Conservation (phyloP, 2,888 invertebrate genomes). For the Aromia moschata region DNA sequence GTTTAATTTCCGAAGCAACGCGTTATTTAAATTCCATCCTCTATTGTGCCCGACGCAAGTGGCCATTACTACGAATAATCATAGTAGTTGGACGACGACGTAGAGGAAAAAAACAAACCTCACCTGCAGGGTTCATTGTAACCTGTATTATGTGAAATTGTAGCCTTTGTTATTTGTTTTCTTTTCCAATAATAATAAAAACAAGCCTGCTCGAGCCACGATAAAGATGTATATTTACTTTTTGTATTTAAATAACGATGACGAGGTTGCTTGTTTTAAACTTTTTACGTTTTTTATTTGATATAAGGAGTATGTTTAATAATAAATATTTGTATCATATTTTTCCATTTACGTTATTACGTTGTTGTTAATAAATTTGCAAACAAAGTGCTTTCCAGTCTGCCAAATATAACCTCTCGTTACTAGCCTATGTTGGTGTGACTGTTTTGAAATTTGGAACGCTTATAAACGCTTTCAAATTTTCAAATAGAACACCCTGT, state of each 20-base stretch:
- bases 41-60: constrained; percentile 60
- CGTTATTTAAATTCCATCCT: constrained; percentile 63
- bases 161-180: constrained; percentile 40
- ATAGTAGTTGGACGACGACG: constrained; percentile 52
- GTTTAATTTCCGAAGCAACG: constrained; percentile 59
- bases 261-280: not conserved
- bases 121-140: constrained; percentile 49
- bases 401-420: too few species aligned
- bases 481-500: too few species aligned
- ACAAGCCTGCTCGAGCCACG: constrained; percentile 11
- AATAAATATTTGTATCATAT: too few species aligned
- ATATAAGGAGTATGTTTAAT: too few species aligned
- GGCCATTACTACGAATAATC: constrained; percentile 60
- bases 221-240: constrained; percentile 4
- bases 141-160: constrained; percentile 45
- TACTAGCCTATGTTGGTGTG: too few species aligned
- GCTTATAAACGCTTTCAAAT: too few species aligned
- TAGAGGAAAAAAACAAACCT: constrained; percentile 49
- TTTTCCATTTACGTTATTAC: too few species aligned
- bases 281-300: too few species aligned
- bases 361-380: too few species aligned
- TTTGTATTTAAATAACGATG: not conserved
- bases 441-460: too few species aligned
- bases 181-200: constrained; percentile 31
- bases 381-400: too few species aligned